Evolutionary conservation across 2,797 vertebrate species (phyloP).

Genomic region (Bovichtus variegatus): DNA sequence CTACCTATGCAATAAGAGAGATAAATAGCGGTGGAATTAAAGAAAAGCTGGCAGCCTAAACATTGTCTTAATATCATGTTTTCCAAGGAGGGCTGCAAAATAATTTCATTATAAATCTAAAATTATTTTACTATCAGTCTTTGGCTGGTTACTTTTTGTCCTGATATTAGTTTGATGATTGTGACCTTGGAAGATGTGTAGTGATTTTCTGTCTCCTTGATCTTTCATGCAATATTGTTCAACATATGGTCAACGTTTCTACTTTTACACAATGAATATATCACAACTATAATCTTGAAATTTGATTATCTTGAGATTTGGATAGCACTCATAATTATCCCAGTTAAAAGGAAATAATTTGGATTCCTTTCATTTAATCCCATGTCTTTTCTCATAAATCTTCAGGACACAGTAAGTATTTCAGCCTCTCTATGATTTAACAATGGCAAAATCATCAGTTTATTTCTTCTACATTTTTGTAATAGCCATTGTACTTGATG

Average conservation of each 20-base stretch:
- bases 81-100: neutral
- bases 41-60: accelerated
- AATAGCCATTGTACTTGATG: neutral
- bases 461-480: neutral
- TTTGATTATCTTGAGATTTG: neutral
- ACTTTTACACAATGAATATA: neutral
- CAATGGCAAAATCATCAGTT: neutral
- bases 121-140: neutral
- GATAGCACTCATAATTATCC: too few species aligned
- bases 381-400: too few species aligned
- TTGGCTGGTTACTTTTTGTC: neutral
- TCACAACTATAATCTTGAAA: neutral
- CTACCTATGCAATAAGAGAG: neutral
- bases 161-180: neutral
- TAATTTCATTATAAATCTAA: neutral
- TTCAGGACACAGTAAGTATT: neutral
- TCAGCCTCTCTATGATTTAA: neutral
- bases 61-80: neutral
- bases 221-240: neutral
- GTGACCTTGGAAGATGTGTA: neutral
- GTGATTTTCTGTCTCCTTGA: neutral
- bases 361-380: neutral
- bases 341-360: too few species aligned
- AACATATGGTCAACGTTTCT: neutral
- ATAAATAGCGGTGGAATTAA: neutral